phyloP scores from a whole-genome alignment of 2,797 vertebrate genomes.

The Melanotaenia nigrans region DNA sequence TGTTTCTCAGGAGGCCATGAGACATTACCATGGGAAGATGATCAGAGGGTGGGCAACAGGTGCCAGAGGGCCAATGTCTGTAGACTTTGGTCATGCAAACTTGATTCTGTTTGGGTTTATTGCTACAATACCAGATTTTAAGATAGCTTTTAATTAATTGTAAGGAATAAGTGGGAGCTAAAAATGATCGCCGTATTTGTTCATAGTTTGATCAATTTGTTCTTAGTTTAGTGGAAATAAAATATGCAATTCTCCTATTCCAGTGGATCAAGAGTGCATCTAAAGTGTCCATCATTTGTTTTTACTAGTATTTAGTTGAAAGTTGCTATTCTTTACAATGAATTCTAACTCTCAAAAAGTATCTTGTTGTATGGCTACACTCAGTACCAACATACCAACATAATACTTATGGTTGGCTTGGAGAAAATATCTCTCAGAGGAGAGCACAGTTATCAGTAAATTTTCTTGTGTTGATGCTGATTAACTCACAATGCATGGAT shows the following conservation, averaged over 20 bases:
- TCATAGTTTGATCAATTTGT: constrained; percentile 27
- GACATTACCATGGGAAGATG: too few relatives aligned
- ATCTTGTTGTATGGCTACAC: neutral
- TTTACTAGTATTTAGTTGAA: neutral
- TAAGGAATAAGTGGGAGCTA: neutral
- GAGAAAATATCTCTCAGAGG: constrained; percentile 2
- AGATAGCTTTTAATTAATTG: neutral
- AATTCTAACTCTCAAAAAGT: neutral
- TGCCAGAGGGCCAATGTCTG: too few relatives aligned
- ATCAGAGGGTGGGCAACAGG: too few relatives aligned
- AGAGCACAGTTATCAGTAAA: neutral
- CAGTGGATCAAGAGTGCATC: neutral
- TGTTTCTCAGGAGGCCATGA: too few relatives aligned
- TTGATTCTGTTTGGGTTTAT: too few relatives aligned
- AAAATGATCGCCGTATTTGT: neutral
- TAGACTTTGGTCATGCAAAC: too few relatives aligned
- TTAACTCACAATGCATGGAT: neutral
- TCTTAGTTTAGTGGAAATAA: neutral
- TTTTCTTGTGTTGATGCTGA: neutral
- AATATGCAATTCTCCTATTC: neutral
- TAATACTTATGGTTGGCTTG: constrained; percentile 13
- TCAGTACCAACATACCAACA: neutral
- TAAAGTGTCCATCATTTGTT: neutral
- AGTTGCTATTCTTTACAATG: neutral
- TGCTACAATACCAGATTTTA: too few relatives aligned